Conservation (phyloP, 1,140 invertebrate genomes). For the Macrobrachium rosenbergii region DNA sequence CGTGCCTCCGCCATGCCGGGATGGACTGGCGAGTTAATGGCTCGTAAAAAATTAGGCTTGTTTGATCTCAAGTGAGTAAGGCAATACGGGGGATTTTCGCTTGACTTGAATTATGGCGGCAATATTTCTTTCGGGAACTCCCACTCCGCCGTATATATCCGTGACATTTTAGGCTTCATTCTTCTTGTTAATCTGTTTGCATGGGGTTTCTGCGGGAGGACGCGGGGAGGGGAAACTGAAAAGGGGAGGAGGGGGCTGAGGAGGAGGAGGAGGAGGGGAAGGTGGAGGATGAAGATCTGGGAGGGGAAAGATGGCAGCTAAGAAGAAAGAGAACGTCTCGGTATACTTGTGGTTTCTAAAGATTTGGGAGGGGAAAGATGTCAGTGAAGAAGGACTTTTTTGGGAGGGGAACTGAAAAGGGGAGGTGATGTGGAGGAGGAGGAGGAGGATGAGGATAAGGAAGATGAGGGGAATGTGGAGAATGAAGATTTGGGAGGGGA, state of each 20-base stretch:
- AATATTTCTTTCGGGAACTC: constrained; percentile 32
- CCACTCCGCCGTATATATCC: not conserved
- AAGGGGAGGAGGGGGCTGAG: not conserved
- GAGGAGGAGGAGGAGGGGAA: not conserved
- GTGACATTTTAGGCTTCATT: constrained; percentile 17
- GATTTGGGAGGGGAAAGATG: too few relatives aligned
- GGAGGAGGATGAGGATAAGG: too few relatives aligned
- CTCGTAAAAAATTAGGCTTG: constrained; percentile 57
- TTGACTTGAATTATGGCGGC: constrained; percentile 52
- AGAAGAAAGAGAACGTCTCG: too few relatives aligned
- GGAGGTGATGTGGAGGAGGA: not conserved
- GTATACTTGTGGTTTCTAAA: too few relatives aligned
- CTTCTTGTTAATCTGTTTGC: constrained; percentile 35
- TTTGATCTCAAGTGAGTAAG: constrained; percentile 55
- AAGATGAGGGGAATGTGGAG: too few relatives aligned
- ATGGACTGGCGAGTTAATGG: constrained; percentile 49
- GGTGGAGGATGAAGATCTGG: not conserved
- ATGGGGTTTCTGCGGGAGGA: constrained; percentile 18
- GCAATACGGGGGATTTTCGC: constrained; percentile 53
- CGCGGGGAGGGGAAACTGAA: not conserved
- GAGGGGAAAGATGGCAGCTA: too few relatives aligned
- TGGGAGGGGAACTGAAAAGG: too few relatives aligned
- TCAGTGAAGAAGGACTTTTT: too few relatives aligned
- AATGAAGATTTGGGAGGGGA: not conserved
- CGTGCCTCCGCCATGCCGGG: constrained; percentile 44